A percentile compares a stretch with the other conserved stretches of the same genome.
phyloP scores from a whole-genome alignment of 2,797 vertebrate species.

The Lagocephalus sceleratus region DNA sequence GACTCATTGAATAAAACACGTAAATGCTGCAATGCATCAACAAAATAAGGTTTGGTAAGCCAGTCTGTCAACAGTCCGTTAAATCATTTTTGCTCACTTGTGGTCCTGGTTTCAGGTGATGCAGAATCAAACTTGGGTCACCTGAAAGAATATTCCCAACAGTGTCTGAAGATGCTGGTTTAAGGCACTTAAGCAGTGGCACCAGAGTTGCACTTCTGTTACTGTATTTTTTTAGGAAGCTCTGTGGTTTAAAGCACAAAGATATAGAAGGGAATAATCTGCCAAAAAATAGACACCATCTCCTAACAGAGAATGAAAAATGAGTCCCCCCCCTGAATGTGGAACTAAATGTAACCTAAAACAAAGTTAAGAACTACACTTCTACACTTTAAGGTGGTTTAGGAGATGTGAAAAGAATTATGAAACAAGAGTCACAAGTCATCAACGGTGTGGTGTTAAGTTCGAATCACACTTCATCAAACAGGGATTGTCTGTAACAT shows the following conservation, averaged over 20 bases:
- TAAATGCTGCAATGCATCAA: constrained; percentile 16
- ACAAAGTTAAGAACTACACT: no score
- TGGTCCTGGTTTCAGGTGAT: constrained; percentile 20
- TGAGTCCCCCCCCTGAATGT: no score
- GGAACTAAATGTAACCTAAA: no score
- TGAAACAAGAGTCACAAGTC: constrained; percentile 1
- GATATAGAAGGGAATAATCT: not conserved
- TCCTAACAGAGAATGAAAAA: no score
- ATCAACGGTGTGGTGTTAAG: no score
- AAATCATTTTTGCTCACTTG: constrained; percentile 10
- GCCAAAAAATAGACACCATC: not conserved
- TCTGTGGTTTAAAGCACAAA: not conserved
- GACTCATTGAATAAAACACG: constrained; percentile 13
- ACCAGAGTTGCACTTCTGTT: constrained; percentile 2
- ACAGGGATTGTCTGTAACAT: no score
- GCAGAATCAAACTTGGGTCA: not conserved
- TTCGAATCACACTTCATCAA: not conserved
- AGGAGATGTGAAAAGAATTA: constrained; percentile 2
- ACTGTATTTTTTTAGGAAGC: not conserved
- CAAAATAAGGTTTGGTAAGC: constrained; percentile 13
- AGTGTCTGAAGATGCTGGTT: not conserved
- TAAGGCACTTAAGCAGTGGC: constrained; percentile 18
- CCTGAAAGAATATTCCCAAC: not conserved
- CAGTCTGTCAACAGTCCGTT: not conserved
- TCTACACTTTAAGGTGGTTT: not conserved